A percentile compares a stretch with the other conserved stretches of the same genome.
Conservation (phyloP, 2,888 invertebrate species). For the Bombylius major region DNA sequence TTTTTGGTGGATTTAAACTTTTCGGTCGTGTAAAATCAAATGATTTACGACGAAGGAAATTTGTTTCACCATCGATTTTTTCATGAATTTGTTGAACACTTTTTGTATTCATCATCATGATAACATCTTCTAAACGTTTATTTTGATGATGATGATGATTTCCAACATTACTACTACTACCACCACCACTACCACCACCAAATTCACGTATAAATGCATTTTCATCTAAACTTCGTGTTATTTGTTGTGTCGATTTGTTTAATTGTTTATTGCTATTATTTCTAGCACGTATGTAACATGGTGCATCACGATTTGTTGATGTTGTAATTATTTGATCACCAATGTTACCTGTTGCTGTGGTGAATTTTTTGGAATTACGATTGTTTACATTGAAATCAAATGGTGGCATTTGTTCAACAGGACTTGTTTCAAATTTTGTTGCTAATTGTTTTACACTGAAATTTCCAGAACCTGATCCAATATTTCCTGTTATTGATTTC, state of each 20-base stretch:
- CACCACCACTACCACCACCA: constrained; percentile 23
- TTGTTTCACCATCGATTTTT: constrained; percentile 21
- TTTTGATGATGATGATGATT: constrained; percentile 4
- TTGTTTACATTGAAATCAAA: constrained; percentile 38
- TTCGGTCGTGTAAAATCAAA: constrained; percentile 49
- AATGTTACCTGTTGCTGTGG: neutral
- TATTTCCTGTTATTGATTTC: no score
- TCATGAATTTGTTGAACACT: constrained; percentile 27
- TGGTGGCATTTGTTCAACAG: constrained; percentile 44
- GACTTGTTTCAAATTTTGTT: constrained; percentile 48
- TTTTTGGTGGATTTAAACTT: constrained; percentile 43
- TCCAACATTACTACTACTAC: no score
- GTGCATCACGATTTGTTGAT: constrained; percentile 10
- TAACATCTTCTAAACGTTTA: constrained; percentile 28
- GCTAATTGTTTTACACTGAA: constrained; percentile 50
- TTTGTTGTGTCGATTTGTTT: constrained; percentile 49
- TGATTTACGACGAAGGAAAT: constrained; percentile 41
- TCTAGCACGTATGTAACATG: constrained; percentile 49
- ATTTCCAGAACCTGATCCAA: constrained; percentile 28
- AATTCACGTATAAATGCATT: constrained; percentile 60
- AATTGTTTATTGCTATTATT: constrained; percentile 38
- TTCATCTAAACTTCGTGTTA: constrained; percentile 57
- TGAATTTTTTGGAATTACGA: constrained; percentile 1
- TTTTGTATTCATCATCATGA: constrained; percentile 12
- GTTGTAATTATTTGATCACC: neutral